phyloP scores from a whole-genome alignment of 2,797 vertebrate genomes.

The Epinephelus malabaricus region DNA sequence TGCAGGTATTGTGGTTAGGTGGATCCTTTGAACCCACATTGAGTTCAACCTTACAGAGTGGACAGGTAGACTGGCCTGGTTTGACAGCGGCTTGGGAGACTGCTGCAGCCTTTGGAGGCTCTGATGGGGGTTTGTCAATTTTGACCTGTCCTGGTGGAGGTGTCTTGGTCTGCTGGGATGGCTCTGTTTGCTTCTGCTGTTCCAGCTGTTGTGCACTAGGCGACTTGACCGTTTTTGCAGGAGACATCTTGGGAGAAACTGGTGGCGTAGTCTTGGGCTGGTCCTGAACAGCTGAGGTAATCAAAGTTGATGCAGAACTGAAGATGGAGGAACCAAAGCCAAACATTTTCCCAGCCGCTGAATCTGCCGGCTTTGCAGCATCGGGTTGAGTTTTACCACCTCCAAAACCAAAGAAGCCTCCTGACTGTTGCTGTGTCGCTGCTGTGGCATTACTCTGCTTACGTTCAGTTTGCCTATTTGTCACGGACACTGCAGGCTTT shows the following conservation, averaged over 20 bases:
- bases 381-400: constrained; percentile 82
- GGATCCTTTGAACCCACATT: constrained; percentile 88
- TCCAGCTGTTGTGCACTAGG: constrained; percentile 66
- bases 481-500: not conserved
- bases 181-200: constrained; percentile 64
- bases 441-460: constrained; percentile 72
- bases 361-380: constrained; percentile 87
- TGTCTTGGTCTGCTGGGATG: constrained; percentile 80
- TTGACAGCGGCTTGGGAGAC: constrained; percentile 83
- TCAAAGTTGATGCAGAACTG: constrained; percentile 94
- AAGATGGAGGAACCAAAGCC: constrained; percentile 96
- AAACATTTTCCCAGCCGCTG: constrained; percentile 88
- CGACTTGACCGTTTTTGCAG: constrained; percentile 80
- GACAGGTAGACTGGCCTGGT: constrained; percentile 82
- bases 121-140: constrained; percentile 53
- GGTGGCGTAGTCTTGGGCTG: constrained; percentile 77
- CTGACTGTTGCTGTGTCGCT: constrained; percentile 58
- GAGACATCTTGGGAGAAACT: constrained; percentile 79
- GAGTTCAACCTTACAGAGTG: constrained; percentile 92
- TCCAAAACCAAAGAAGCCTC: constrained; percentile 69
- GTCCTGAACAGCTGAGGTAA: constrained; percentile 90
- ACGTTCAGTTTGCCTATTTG: not conserved
- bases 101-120: constrained; percentile 50
- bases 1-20: constrained; percentile 93
- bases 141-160: constrained; percentile 53